Evolutionary conservation across 2,888 invertebrate species (phyloP), one percentile per base, ranked within the genome.

Genomic region (Patella depressa): DNA sequence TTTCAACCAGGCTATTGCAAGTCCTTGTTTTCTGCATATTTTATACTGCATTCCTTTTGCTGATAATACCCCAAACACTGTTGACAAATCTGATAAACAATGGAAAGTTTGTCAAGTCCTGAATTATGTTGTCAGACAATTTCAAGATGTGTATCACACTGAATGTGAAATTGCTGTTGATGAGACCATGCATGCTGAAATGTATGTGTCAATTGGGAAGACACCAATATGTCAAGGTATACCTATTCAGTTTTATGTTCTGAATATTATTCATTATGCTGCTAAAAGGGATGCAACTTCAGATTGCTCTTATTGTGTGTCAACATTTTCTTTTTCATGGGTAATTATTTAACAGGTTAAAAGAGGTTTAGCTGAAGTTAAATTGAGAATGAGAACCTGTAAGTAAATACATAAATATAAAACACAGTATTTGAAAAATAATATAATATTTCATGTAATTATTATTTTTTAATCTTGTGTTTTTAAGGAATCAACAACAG

Each of bases 401-500:
- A 9, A 45, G 45, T 45, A 45, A 45, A 45, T 45, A 9, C 9
- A 45, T 45, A 45, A 45, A 45, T 45, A 45, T 7, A 45, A 45
- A 45, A 45, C 9, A 45, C 45, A 45, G 45, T 45, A 45, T 5
- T 45, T 45, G 45, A 45, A 45, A 45, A 45, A 9, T 45, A 45
- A 9, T 45, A 45, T 45, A 45, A 45, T 65, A 24, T 65, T 24
- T 11, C 65, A 19, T 9, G 45, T 45, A 45, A 19, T 14, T 65
- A 24, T 19, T 14, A n/a, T 7, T 15, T 4, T 65, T 15, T 65
- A 15, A 65, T 71, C 17, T 2, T 76, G n/a, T 75, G 11, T 59
- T 70, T 84, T 79, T 17, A 77, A 85, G 85, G 84, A 85, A 53
- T 53, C 76, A 24, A 12, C 65, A 1, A 71, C 72, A 1, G 80